Conservation (phyloP, 2,113 vertebrate genomes). For the Typhlomys cinereus region DNA sequence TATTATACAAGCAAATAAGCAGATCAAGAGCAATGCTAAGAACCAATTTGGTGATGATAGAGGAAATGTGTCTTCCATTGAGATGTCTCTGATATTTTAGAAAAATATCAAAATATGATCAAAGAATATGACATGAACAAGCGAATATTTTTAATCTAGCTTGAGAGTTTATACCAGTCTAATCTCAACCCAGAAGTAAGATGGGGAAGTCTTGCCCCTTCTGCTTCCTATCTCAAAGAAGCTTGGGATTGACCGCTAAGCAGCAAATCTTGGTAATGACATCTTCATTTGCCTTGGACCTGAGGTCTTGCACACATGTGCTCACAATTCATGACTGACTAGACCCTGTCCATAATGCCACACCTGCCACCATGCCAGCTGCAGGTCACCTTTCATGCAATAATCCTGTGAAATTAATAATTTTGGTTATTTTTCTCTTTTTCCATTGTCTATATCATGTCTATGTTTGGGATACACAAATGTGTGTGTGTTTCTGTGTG, state of each 20-base stretch:
- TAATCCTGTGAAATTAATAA: background rate
- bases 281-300: background rate
- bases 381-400: background rate
- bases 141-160: background rate
- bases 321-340: background rate
- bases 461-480: too few relatives aligned
- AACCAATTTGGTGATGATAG: background rate
- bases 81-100: background rate
- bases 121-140: conserved; percentile 4
- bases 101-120: too few relatives aligned
- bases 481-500: too few relatives aligned
- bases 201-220: background rate
- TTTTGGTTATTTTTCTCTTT: too few relatives aligned
- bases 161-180: background rate
- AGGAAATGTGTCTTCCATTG: background rate
- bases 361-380: background rate
- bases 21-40: background rate
- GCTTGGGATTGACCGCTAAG: background rate
- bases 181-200: background rate
- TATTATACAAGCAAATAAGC: conserved; percentile 33
- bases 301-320: background rate
- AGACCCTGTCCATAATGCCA: background rate
- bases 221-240: background rate
- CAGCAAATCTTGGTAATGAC: background rate
- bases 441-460: too few relatives aligned